A percentile compares a stretch with the other conserved stretches of the same genome.
Conservation (phyloP, 2,888 invertebrate genomes). For the Keiferia lycopersicella region DNA sequence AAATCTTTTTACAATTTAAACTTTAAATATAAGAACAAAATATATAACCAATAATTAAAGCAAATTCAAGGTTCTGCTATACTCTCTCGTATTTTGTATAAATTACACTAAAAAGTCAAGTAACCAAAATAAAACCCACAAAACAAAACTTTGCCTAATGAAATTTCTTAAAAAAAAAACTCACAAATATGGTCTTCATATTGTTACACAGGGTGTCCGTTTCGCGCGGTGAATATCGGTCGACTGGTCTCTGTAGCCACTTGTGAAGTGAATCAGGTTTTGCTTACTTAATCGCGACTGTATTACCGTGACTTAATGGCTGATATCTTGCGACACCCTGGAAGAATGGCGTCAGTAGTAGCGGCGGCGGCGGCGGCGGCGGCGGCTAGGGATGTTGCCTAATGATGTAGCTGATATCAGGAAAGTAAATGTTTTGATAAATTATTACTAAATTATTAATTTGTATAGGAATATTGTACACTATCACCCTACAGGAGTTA, state of each 20-base stretch:
- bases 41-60: not conserved
- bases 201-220: constrained; percentile 34
- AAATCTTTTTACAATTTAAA: no score
- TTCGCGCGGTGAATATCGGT: constrained; percentile 38
- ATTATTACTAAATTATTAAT: not conserved
- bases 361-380: not conserved
- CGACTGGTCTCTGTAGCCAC: constrained; percentile 56
- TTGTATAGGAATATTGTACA: not conserved
- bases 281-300: constrained; percentile 42
- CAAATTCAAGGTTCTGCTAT: not conserved
- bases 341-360: no score
- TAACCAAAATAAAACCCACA: not conserved
- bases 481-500: no score
- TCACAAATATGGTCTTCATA: constrained; percentile 53
- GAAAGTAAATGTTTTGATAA: not conserved
- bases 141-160: not conserved
- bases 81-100: not conserved
- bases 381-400: constrained; percentile 5
- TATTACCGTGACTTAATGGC: constrained; percentile 35
- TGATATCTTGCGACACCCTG: constrained; percentile 41
- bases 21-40: no score
- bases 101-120: not conserved
- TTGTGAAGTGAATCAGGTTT: constrained; percentile 65
- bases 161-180: constrained; percentile 36
- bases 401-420: not conserved